phyloP scores from a whole-genome alignment of 2,797 vertebrate species.

The Pseudopleuronectes americanus region DNA sequence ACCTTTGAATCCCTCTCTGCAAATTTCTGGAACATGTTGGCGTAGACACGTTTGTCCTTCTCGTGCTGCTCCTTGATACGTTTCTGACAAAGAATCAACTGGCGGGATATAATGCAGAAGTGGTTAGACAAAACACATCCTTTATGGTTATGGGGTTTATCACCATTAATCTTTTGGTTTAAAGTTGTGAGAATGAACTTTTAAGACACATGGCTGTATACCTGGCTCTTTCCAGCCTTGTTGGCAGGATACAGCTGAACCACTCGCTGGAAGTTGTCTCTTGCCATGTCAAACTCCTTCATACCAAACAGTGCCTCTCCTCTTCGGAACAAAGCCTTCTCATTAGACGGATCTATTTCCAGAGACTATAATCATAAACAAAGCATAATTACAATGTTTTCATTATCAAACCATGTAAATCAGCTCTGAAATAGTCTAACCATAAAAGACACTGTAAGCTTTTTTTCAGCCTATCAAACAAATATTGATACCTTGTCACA shows the following conservation, averaged over 20 bases:
- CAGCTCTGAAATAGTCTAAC: not conserved
- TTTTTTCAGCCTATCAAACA: no score
- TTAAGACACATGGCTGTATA: constrained; percentile 19
- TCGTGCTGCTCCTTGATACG: constrained; percentile 92
- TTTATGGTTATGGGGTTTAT: no score
- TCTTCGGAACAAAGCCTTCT: constrained; percentile 96
- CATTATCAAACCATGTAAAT: not conserved
- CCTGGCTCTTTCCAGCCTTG: constrained; percentile 93
- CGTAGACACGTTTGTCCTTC: constrained; percentile 95
- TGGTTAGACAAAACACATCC: not conserved
- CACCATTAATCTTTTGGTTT: not conserved
- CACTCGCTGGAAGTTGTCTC: constrained; percentile 91
- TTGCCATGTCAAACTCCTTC: constrained; percentile 93
- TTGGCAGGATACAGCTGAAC: constrained; percentile 93
- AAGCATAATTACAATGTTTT: not conserved
- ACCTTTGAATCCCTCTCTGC: constrained; percentile 93
- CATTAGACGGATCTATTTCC: constrained; percentile 88
- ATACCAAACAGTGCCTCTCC: constrained; percentile 91
- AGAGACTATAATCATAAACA: constrained; percentile 84
- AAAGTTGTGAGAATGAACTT: not conserved
- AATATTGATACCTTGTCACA: constrained; percentile 91
- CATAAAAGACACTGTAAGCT: no score
- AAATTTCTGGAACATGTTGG: constrained; percentile 98
- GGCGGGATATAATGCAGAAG: not conserved
- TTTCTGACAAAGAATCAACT: constrained; percentile 90